These are phyloP conservation scores for Ceratotherium simum DNA, from an alignment of 2,113 vertebrate species.

Conservation along the genomic window DNA sequence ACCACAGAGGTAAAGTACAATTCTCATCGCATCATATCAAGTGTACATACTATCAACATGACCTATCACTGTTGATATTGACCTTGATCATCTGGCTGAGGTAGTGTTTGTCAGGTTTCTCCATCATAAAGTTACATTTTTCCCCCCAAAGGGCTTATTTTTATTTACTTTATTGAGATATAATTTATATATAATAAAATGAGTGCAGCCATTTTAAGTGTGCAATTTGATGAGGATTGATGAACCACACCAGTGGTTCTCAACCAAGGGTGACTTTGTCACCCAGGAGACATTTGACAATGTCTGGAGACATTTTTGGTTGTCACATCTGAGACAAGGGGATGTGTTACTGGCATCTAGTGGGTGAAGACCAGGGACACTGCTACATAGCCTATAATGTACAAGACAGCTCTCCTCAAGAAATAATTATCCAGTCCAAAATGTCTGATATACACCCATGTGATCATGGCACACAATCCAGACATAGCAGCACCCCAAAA, in stretches of 20 bases:
- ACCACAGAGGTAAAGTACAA: not conserved
- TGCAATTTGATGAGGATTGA: not conserved
- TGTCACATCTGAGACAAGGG: not conserved
- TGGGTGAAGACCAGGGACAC: not conserved
- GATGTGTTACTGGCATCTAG: not conserved
- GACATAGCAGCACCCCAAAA: not conserved
- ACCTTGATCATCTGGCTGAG: not conserved
- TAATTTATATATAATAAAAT: not conserved
- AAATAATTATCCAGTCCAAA: conserved; percentile 37
- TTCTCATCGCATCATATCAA: not conserved
- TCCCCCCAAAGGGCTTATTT: not conserved
- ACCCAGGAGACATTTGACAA: not conserved
- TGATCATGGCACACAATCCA: not conserved
- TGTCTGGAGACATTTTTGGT: conserved; percentile 20
- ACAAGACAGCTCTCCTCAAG: not conserved
- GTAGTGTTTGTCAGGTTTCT: not conserved
- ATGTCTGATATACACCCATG: not conserved
- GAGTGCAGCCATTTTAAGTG: not conserved
- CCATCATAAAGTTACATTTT: not conserved
- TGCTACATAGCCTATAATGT: not conserved
- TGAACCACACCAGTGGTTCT: not conserved
- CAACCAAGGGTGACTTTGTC: conserved; percentile 25
- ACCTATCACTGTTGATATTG: not conserved
- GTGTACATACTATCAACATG: not conserved
- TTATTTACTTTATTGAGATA: conserved; percentile 32